Base-by-base conservation (phyloP, 2,797 vertebrate genomes). In the Platalea minor region DNA sequence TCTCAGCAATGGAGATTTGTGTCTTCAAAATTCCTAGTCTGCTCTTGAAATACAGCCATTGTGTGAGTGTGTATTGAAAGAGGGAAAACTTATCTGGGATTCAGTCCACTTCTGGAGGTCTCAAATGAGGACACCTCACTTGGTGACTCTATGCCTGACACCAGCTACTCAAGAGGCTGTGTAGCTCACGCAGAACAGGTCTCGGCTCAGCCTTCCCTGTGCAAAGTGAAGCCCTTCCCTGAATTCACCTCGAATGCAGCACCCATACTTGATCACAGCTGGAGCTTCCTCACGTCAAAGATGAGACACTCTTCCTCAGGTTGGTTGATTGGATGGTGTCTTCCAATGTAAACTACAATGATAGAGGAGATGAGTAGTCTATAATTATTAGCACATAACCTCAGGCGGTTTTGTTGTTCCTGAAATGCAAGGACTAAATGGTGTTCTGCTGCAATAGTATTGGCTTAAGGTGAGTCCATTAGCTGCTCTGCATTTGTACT, bases 141-240 rank as follows among this genome's bases (percentile, higher is more conserved):
- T 0, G 0, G 10, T 21, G 8, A 33, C 43, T 41, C 45, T 41
- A 0, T 48, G 37, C 11, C 59, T 46, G 69, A 19, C n/a, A 75
- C 2, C 45, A 90, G 33, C 59, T n/a, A 2, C 68, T 56, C 70
- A 74, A 7, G 26, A 19, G 29, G 9, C 29, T 46, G 8, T 53
- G 64, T 19, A 18, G 80, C 63, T 89, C 59, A 1, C 13, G 10
- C 7, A 51, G 77, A 76, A 63, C 18, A 56, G 29, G 54, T 41
- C 56, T 87, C 13, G 7, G 74, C 87, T 88, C 63, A 74, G 51
- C 31, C 14, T 91, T 48, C 10, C 25, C 57, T 33, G 3, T n/a
- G 14, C 15, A 26, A 82, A 92, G 17, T 12, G 67, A 54, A 94
- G n/a, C 24, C 15, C 33, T 80, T 75, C 69, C 35, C 48, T 76